A percentile compares a stretch with the other conserved stretches of the same genome.
phyloP scores from a whole-genome alignment of 1,140 invertebrate genomes.

The Carposina sasakii region DNA sequence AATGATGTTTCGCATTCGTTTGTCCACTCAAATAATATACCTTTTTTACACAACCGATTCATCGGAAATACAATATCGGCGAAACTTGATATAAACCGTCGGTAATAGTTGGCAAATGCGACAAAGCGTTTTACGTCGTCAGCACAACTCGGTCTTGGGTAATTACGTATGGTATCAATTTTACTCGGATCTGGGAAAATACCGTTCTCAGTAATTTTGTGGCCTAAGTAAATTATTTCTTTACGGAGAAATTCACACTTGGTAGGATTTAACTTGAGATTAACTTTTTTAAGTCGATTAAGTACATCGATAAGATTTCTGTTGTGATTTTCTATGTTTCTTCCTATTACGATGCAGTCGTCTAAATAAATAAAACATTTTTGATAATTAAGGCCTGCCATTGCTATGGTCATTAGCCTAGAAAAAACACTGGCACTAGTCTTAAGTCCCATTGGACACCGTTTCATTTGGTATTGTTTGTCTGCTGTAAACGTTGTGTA shows the following conservation, averaged over 20 bases:
- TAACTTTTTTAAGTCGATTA: conserved; percentile 12
- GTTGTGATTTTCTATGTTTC: not conserved
- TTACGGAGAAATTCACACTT: conserved; percentile 28
- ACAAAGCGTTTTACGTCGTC: conserved; percentile 29
- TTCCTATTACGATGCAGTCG: not conserved
- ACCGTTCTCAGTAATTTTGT: conserved; percentile 25
- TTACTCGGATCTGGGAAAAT: conserved; percentile 12
- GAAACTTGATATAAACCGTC: conserved; percentile 29
- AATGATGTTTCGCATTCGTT: not conserved
- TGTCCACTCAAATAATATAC: not conserved
- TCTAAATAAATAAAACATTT: conserved; percentile 4
- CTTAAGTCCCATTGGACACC: not conserved
- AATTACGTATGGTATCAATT: conserved; percentile 23
- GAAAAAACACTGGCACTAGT: not conserved
- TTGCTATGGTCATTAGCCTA: conserved; percentile 6
- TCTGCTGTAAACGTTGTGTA: conserved; percentile 5
- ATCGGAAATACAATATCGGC: conserved; percentile 20
- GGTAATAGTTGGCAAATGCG: conserved; percentile 33
- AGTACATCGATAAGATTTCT: conserved; percentile 22
- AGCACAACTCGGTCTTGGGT: conserved; percentile 24
- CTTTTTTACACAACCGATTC: not conserved
- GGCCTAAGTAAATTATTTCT: conserved; percentile 26
- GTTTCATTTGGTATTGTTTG: conserved; percentile 3
- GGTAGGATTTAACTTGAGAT: conserved; percentile 31
- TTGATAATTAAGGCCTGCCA: conserved; percentile 6